Base-by-base conservation (phyloP, 2,113 vertebrate species). In the Aspidoscelis tigris region DNA sequence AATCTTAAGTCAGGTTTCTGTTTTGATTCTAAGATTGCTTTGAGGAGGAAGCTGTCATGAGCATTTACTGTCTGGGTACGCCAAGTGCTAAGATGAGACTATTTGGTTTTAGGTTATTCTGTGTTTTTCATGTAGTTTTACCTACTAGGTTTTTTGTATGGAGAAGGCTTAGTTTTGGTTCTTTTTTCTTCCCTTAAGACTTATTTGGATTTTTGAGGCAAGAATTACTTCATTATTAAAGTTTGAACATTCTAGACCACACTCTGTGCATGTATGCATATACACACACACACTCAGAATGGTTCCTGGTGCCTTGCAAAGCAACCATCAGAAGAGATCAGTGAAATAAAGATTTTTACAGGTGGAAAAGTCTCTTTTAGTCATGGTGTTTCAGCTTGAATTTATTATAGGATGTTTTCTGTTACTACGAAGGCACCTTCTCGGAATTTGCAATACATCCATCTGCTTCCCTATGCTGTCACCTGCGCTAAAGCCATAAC, bases 231-330 rank as follows among this genome's bases (percentile, higher is more conserved):
- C 47, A 61, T 82, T 8, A 78, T 86, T 92, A 86, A 87, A 90
- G 85, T 84, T 74, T 84, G 90, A 77, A 0, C 2, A 53, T 89
- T 92, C 88, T 91, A 91, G 90, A 87, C 90, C 86, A 83, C 91
- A 89, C 89, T 85, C 81, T 2, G 33, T 2, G 1, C 89, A 88
- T 71, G 87, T 81, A 81, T 80, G 53, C 22, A 55, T 81, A 81
- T 80, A 53, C 16, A 55, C 74, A 84, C 7, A 3, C 22, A 44
- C 22, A 21, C 61, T 18, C n/a, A 71, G 87, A 87, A 50, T 2
- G 92, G 33, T 33, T 33, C 33, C 33, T 33, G 88, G 50, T 50
- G 91, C 85, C 85, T 83, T 76, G 81, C 82, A 78, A 85, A 80
- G 81, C 84, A 93, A 84, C 75, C 84, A 16, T 24, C 91, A 89